phyloP scores from a whole-genome alignment of 37 sponge, comb jelly and placozoan genomes.

The Halichondria panicea region DNA sequence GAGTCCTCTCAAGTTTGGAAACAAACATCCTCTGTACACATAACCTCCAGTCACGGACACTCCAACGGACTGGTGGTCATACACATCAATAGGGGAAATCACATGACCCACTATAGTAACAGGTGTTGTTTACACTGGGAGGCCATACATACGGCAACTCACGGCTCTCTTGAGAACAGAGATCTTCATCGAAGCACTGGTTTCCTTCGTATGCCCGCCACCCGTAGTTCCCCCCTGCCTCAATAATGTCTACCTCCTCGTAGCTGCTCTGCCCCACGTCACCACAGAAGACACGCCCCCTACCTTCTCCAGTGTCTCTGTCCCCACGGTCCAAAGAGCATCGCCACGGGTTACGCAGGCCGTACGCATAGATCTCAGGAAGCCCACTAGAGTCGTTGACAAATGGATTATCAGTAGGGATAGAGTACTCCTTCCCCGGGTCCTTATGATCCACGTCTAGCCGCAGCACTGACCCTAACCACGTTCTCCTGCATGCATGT shows the following conservation, averaged over 20 bases:
- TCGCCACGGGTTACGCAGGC: constrained; percentile 82
- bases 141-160: not conserved
- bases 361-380: constrained; percentile 81
- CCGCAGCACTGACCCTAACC: constrained; percentile 22
- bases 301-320: constrained; percentile 38
- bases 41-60: constrained; percentile 82
- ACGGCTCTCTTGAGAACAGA: constrained; percentile 1
- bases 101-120: constrained; percentile 3
- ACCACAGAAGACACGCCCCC: constrained; percentile 81
- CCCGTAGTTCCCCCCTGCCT: constrained; percentile 75
- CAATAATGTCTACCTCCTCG: constrained; percentile 82
- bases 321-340: constrained; percentile 81
- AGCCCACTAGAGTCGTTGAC: constrained; percentile 11
- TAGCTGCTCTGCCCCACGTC: constrained; percentile 76
- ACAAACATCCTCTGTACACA: constrained; percentile 80
- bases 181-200: constrained; percentile 13
- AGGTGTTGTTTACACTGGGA: not conserved
- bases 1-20: constrained; percentile 66
- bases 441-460: constrained; percentile 26
- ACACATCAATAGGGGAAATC: constrained; percentile 55
- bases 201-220: constrained; percentile 78
- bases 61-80: constrained; percentile 44
- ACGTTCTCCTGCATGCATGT: constrained; percentile 8
- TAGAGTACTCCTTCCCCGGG: constrained; percentile 32
- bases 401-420: constrained; percentile 80